phyloP scores from a whole-genome alignment of 2,113 vertebrate species.

The Hyaena hyaena region DNA sequence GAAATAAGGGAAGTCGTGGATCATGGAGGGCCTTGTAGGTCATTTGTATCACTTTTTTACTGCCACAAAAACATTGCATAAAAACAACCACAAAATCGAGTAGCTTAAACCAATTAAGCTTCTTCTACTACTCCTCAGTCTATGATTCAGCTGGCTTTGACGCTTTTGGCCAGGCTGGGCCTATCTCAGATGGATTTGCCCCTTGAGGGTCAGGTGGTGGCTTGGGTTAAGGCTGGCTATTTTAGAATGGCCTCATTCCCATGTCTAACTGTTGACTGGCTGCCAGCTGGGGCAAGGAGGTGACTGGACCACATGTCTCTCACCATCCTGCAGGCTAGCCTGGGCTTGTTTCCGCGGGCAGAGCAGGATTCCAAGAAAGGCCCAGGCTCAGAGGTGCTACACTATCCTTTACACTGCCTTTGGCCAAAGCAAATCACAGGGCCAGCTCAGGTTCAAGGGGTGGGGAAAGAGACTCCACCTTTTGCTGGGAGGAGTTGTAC shows the following conservation, averaged over 20 bases:
- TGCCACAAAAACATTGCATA: not conserved
- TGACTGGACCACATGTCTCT: not conserved
- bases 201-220: not conserved
- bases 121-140: not conserved
- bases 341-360: not conserved
- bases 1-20: not conserved
- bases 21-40: not conserved
- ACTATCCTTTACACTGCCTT: not conserved
- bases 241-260: not conserved
- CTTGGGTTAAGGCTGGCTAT: not conserved
- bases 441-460: not conserved
- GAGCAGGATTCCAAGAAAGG: not conserved
- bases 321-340: not conserved
- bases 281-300: not conserved
- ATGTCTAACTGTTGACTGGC: not conserved
- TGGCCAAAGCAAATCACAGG: not conserved
- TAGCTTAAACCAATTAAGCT: not conserved
- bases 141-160: not conserved
- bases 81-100: not conserved
- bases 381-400: not conserved
- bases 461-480: not conserved
- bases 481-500: not conserved
- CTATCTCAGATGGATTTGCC: not conserved
- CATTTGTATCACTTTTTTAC: not conserved
- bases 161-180: not conserved